Base-by-base conservation (phyloP, 2,888 invertebrate genomes). In the Rhamnusium bicolor region DNA sequence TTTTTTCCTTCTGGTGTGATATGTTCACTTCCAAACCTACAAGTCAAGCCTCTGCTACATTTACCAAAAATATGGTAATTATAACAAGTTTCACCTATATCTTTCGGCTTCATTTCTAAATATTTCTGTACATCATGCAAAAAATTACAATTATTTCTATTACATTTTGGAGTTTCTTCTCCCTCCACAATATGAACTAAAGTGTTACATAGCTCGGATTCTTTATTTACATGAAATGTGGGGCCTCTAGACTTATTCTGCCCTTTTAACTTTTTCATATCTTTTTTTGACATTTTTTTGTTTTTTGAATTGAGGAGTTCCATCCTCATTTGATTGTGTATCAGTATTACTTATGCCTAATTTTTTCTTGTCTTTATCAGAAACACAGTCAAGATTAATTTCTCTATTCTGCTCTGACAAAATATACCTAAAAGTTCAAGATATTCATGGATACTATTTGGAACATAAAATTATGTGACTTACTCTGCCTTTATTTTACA, bases 21-120 rank as follows among this genome's bases (percentile, higher is more conserved):
- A 86, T 99, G 98, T 75, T 89, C 88, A 60, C 91, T 90, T 16
- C 95, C 96, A 90, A 94, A 97, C 73, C 97, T 91, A 85, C 99
- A 99, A 5, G 96, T 91, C 27, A 96, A 89, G 0, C 98, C 97
- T 82, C 95, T 92, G 0, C 91, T 91, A 87, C 99, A 99, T 84
- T 91, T 92, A 0, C 99, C 99, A 69, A 91, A 91, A 0, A 90
- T 86, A 69, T 91, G 88, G 85, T 90, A 95, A 65, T 93, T 88
- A 83, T 92, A 91, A 83, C 95, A 96, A 61, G 88, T 87, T 1
- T 88, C 85, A 19, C 89, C 91, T 60, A 96, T 90, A 86, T 95
- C 94, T 49, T 90, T 88, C 5, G 93, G 93, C 88, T 96, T 96
- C 5, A 89, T 89, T 82, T 92, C 91, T 76, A 97, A 85, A 87